A percentile compares a stretch with the other conserved stretches of the same genome.
phyloP scores from a whole-genome alignment of 2,797 vertebrate species.

The Poecilia picta region DNA sequence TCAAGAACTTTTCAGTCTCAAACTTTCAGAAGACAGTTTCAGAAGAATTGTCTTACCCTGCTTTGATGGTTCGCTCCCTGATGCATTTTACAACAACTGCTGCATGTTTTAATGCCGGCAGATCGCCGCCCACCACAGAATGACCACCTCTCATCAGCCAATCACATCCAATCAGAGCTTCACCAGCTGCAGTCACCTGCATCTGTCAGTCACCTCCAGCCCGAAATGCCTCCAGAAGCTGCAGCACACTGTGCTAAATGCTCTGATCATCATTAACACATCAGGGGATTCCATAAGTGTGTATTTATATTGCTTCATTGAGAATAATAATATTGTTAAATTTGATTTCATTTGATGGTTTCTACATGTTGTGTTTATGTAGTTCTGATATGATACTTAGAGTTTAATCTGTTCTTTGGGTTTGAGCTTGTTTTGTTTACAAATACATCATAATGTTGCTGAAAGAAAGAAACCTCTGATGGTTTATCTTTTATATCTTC shows the following conservation, averaged over 20 bases:
- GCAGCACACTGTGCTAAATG: neutral
- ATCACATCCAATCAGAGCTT: conserved; percentile 64
- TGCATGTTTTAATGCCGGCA: conserved; percentile 76
- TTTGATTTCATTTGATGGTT: neutral
- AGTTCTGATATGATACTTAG: neutral
- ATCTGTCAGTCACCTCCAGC: conserved; percentile 72
- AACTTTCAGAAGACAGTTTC: neutral
- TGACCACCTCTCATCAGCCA: conserved; percentile 70
- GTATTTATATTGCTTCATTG: neutral
- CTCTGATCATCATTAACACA: neutral
- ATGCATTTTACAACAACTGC: conserved; percentile 72
- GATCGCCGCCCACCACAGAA: conserved; percentile 69
- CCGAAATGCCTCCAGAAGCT: conserved; percentile 14
- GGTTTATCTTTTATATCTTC: neutral
- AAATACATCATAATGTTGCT: neutral
- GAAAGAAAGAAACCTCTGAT: neutral
- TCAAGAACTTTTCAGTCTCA: neutral
- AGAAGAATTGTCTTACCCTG: conserved; percentile 74
- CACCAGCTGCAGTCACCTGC: conserved; percentile 79
- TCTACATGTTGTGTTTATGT: neutral
- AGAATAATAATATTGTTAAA: neutral
- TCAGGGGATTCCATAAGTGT: neutral
- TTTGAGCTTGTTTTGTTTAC: neutral
- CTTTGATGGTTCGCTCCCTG: conserved; percentile 63
- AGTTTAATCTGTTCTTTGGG: neutral